Percentiles rank a stretch among this genome's conserved stretches.
Conservation (phyloP, 1,140 invertebrate genomes). For the Teleogryllus occipitalis region DNA sequence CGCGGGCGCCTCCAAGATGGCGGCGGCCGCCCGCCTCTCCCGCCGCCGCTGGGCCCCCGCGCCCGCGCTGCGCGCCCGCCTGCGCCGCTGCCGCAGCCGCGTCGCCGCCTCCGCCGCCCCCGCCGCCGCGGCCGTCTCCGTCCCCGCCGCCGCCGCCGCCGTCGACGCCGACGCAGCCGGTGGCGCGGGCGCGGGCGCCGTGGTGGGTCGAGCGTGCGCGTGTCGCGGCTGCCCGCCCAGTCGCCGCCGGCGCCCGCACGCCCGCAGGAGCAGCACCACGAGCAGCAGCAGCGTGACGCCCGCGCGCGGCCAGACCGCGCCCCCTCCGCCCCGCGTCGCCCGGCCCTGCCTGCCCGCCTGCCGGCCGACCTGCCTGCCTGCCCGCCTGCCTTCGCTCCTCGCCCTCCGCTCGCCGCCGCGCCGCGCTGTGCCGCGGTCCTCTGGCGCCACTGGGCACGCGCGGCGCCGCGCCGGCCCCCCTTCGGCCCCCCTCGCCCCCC, state of each 20-base stretch:
- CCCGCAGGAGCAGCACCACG: constrained; percentile 10
- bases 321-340: background rate
- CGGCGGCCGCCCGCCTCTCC: no score
- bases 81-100: no score
- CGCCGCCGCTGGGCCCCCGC: no score
- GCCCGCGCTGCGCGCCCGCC: no score
- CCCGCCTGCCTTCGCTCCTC: background rate
- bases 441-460: background rate
- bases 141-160: no score
- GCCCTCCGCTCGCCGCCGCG: constrained; percentile 4
- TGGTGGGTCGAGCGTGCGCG: background rate
- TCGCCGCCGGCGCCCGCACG: no score
- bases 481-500: background rate
- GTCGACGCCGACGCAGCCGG: no score
- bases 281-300: constrained; percentile 2
- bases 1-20: no score
- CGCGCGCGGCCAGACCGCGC: background rate
- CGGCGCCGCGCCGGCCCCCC: background rate
- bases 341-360: background rate
- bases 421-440: no score
- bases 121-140: no score
- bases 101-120: no score
- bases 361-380: background rate
- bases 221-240: no score
- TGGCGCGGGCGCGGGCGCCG: background rate